Percentiles rank a stretch among this genome's conserved stretches.
phyloP scores from a whole-genome alignment of 2,113 vertebrate genomes.

The Chiloscyllium plagiosum region DNA sequence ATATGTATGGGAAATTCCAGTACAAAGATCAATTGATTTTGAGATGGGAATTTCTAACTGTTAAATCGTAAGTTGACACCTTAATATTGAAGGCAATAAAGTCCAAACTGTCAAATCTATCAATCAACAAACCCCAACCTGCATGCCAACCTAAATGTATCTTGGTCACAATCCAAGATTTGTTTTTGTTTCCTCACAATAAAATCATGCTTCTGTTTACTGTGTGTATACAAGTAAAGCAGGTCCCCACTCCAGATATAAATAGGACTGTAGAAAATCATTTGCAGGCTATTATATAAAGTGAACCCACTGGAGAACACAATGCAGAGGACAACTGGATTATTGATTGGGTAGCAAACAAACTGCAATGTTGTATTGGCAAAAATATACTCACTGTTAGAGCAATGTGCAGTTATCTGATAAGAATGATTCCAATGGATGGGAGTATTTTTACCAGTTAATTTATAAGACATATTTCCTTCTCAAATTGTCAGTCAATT shows the following conservation, averaged over 20 bases:
- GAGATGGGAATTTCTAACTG: background rate
- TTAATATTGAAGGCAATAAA: background rate
- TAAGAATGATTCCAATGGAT: background rate
- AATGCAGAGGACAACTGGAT: background rate
- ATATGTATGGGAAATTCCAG: background rate
- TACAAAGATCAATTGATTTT: background rate
- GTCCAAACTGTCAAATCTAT: background rate
- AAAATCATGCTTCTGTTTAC: background rate
- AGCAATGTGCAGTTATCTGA: background rate
- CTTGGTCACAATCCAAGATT: background rate
- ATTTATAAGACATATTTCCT: conserved; percentile 9
- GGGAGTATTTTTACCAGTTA: background rate
- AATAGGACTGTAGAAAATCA: background rate
- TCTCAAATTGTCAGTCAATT: background rate
- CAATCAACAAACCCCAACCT: background rate
- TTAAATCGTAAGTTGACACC: background rate
- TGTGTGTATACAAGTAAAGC: background rate
- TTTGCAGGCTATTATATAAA: background rate
- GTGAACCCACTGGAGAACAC: background rate
- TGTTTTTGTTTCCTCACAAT: background rate
- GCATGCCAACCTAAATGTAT: background rate
- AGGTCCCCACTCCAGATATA: background rate
- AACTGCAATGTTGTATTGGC: background rate
- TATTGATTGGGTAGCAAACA: conserved; percentile 12
- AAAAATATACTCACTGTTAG: background rate